Base-by-base conservation (phyloP, 2,888 invertebrate species). In the Troides aeacus region DNA sequence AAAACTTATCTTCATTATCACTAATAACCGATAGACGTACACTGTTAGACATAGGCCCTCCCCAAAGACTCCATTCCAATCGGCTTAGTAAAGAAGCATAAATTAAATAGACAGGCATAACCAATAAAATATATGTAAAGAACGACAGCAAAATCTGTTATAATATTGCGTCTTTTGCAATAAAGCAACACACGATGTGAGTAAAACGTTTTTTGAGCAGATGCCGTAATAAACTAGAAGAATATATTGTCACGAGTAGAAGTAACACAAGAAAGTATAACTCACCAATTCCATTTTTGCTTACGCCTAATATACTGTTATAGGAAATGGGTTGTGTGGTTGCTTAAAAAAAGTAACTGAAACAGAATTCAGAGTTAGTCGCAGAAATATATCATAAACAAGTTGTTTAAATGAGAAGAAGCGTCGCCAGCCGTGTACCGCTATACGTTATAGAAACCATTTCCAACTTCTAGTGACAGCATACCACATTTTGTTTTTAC, bases 241-340 rank as follows among this genome's bases (percentile, higher is more conserved):
- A 39, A 60, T 17, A 30, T 42, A 24, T 53, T 61, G 50, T 53
- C 23, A 53, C 18, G 23, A 60, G 50, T 66, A 24, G 39, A 61
- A 50, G 57, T 58, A n/a, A 36, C 36, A 23, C n/a, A 64, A 24
- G 21, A 61, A 39, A 15, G 24, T 57, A 30, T 39, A 46, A 70
- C 69, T 70, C 50, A 70, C 69, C 69, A 70, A 62, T 39, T 70
- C 69, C 69, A 70, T 70, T 53, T 68, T 68, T 56, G 71, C 66
- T 68, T 68, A 68, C 59, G 63, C 56, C 64, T 56, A 39, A 36
- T 39, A 59, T 24, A 53, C 53, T 65, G 36, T 46, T 58, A 24
- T 59, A 62, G 56, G 39, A 46, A 66, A 63, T 63, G 56, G 46
- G 46, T 53, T 24, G 65, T n/a, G 53, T 50, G 39, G 62, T 62